Base-by-base conservation (phyloP, 2,888 invertebrate species). In the Lycocerus yunnanus region DNA sequence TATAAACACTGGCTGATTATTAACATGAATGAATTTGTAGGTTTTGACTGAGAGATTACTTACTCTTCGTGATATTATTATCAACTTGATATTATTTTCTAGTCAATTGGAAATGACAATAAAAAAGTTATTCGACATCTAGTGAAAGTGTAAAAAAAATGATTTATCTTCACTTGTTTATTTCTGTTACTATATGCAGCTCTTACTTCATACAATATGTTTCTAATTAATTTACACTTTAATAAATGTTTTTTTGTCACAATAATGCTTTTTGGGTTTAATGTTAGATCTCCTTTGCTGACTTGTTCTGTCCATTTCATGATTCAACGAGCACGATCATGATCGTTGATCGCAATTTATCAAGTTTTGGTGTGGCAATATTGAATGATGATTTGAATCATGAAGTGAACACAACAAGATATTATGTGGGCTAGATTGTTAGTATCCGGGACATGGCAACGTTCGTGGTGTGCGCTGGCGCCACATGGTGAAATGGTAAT, bases 201-300 rank as follows among this genome's bases (percentile, higher is more conserved):
- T 80, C 80, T 81, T 80, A 80, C 77, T 79, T 79, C 78, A 78
- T 78, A 74, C 69, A 66, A 77, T 77, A 74, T 77, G 74, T 78
- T 79, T 77, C 78, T 78, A 78, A 78, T 77, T 73, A 78, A 77
- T 78, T 82, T 82, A 86, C 86, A 86, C 86, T 86, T 85, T 86
- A 86, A 87, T 87, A 87, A 87, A 87, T 87, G 86, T 87, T 86
- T 21, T n/a, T 82, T 82, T 86, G 86, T 87, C 86, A 87, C 87
- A 86, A 86, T 87, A 87, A 87, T 87, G 87, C 87, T 86, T 86
- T 86, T 82, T 83, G 87, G 87, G 87, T 86, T 87, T 87, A 86
- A 86, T 87, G 87, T 87, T 86, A 86, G 85, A 86, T 84, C 78
- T 84, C 84, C 85, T 85, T 81, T 84, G 84, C 85, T 84, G 82